Conservation (phyloP, 2,888 invertebrate genomes). For the Sturmia bella region DNA sequence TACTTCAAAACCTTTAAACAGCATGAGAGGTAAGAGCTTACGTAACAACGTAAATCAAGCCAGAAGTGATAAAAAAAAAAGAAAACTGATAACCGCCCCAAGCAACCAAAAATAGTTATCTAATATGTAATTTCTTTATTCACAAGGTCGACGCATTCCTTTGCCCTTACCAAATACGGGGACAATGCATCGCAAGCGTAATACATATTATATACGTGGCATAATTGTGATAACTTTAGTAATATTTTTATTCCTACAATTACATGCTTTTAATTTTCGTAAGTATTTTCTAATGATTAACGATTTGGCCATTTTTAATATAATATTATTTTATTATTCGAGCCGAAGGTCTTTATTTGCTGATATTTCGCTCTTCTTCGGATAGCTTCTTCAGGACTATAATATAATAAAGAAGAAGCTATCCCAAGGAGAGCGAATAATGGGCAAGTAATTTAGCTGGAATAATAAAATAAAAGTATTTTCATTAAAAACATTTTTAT, state of each 20-base stretch:
- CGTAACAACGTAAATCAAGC: background rate
- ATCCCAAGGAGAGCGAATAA: no score
- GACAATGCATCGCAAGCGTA: conserved; percentile 80
- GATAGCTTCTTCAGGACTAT: no score
- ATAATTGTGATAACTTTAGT: conserved; percentile 79
- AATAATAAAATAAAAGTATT: no score
- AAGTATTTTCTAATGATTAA: conserved; percentile 71
- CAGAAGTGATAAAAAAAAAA: background rate
- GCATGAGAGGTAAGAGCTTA: conserved; percentile 60
- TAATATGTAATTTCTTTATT: background rate
- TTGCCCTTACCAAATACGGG: conserved; percentile 81
- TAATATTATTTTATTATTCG: conserved; percentile 2
- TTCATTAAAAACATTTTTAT: no score
- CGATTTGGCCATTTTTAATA: background rate
- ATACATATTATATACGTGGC: conserved; percentile 80
- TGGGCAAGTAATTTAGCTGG: no score
- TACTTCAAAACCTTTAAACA: conserved; percentile 34
- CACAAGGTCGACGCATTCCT: conserved; percentile 78
- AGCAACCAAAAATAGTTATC: background rate
- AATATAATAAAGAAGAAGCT: no score
- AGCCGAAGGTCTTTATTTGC: no score
- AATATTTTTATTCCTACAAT: conserved; percentile 80
- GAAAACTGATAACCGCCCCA: no score
- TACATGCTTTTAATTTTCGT: conserved; percentile 81
- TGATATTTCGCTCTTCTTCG: no score